Evolutionary conservation across 2,888 invertebrate species (phyloP), one percentile per base, ranked within the genome.

Genomic region (Torymus aiolomorphi): DNA sequence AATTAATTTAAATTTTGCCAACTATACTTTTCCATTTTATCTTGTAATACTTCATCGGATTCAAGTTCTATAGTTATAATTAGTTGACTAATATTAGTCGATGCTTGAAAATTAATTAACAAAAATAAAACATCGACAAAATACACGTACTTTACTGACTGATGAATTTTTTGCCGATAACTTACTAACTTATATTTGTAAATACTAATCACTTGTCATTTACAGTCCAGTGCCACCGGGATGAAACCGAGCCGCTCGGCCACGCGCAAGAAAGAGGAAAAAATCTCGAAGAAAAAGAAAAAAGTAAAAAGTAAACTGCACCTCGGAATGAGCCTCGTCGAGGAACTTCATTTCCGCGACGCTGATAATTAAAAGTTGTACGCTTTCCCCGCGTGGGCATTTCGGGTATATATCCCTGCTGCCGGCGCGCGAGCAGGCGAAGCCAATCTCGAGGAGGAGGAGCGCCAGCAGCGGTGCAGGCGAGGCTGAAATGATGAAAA

Each of bases 331-430:
- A 42, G 31, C 8, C 42, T 10, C 42, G 42, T 8, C 42, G 65
- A 51, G 16, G 73, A 76, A 81, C 70, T 74, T 79, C 20, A 54
- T 77, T 75, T 74, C 76, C 70, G 65, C 74, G 81, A 81, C 79
- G 81, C 52, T 81, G 81, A 79, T 81, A 81, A 81, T 81, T 81
- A 81, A 81, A 81, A 81, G 78, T 78, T 81, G 76, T 76, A 42
- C 42, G 78, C 78, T 81, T 71, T 81, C 74, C 62, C 63, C 20
- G 57, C 16, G 51, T 31, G 62, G 42, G 20, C 57, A 70, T 77
- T 80, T 71, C 61, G 70, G 74, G 61, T 51, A 56, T 51, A 42
- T 42, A 42, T 42, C 42, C 42, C 8, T 42, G 42, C 31, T 31
- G 31, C 31, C 5, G 4, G 3, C 31, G 31, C 4, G 31, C 3